Evolutionary conservation across 2,888 invertebrate genomes (phyloP).

Genomic region (Pristionchus maxplancki): DNA sequence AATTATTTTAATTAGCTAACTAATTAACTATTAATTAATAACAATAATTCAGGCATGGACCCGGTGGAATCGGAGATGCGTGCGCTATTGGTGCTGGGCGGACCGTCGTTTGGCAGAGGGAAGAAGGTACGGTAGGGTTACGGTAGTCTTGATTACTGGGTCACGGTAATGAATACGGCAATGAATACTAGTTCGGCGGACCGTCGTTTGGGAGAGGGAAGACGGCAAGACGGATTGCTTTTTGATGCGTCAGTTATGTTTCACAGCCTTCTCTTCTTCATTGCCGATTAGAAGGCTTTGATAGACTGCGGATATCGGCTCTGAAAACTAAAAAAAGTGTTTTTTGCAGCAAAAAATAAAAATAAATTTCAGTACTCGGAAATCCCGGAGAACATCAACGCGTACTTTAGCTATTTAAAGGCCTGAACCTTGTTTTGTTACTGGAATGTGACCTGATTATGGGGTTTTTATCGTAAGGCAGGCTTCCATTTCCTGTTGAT

Average conservation of each 20-base stretch:
- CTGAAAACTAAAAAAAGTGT: too few species aligned
- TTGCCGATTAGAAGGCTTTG: too few species aligned
- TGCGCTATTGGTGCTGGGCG: slow-evolving; percentile 63
- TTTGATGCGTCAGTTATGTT: too few species aligned
- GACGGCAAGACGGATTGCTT: neutral
- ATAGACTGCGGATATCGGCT: too few species aligned
- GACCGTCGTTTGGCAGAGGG: slow-evolving; percentile 82
- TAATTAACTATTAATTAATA: too few species aligned
- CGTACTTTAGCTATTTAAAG: too few species aligned
- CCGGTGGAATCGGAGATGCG: slow-evolving; percentile 61
- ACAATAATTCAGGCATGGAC: slow-evolving; percentile 11
- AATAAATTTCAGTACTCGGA: neutral
- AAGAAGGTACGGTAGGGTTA: slow-evolving; percentile 4
- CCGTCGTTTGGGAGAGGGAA: neutral
- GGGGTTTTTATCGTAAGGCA: neutral
- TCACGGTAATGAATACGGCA: neutral
- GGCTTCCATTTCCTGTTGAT: too few species aligned
- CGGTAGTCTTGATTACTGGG: neutral
- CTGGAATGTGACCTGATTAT: neutral
- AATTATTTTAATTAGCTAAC: too few species aligned
- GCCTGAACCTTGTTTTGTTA: too few species aligned
- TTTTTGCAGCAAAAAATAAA: too few species aligned
- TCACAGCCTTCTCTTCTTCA: too few species aligned
- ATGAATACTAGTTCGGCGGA: neutral
- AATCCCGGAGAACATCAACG: neutral